A percentile compares a stretch with the other conserved stretches of the same genome.
Conservation (phyloP, 2,888 invertebrate genomes). For the Lamellibrachia columna region DNA sequence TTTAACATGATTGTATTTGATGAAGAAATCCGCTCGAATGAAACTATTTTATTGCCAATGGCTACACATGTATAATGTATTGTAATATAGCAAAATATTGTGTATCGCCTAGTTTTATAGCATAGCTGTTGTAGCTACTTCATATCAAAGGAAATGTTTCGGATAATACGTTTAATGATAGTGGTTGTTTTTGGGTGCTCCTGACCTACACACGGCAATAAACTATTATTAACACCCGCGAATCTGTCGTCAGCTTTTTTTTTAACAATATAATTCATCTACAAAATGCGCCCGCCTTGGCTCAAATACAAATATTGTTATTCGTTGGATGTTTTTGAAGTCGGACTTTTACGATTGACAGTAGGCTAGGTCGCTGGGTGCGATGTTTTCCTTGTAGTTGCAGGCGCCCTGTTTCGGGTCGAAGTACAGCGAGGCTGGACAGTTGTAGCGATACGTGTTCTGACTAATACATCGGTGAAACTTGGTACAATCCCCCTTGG, state of each 20-base stretch:
- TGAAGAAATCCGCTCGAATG: too few relatives aligned
- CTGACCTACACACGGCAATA: neutral
- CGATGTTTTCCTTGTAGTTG: neutral
- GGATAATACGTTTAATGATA: neutral
- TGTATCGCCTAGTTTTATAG: neutral
- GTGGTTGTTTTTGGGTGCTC: neutral
- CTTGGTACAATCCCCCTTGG: neutral
- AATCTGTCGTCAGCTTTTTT: neutral
- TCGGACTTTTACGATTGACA: neutral
- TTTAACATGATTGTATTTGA: too few relatives aligned
- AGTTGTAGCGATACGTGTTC: neutral
- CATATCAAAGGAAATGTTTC: neutral
- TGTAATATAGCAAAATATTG: neutral
- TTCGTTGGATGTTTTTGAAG: neutral
- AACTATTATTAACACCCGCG: neutral
- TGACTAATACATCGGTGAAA: neutral
- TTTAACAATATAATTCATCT: neutral
- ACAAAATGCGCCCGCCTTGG: neutral
- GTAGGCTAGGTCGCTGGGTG: neutral
- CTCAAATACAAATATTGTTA: neutral
- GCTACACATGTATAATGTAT: neutral
- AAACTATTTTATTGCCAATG: too few relatives aligned
- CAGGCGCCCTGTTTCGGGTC: neutral
- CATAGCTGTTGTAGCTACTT: neutral
- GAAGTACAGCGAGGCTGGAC: neutral